These are phyloP conservation scores for Diarsia mendica DNA, from an alignment of 2,888 invertebrate species.

Conservation along the genomic window DNA sequence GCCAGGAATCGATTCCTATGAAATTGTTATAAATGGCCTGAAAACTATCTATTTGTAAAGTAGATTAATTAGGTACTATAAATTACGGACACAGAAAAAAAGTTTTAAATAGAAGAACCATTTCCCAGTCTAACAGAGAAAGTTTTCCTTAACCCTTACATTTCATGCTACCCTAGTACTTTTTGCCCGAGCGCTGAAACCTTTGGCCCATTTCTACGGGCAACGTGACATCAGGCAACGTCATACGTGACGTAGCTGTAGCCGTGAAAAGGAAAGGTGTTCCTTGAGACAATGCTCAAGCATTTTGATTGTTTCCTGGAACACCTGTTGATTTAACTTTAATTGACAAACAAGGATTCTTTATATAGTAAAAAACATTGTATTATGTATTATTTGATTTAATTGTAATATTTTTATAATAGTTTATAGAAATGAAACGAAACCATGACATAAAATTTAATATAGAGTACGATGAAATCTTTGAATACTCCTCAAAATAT, in stretches of 20 bases:
- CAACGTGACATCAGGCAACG: not conserved
- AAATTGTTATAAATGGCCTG: not conserved
- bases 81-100: not conserved
- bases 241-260: not conserved
- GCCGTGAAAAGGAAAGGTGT: not conserved
- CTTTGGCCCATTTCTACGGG: constrained; percentile 17
- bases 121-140: not conserved
- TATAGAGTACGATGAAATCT: not conserved
- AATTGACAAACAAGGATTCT: not conserved
- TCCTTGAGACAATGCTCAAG: not conserved
- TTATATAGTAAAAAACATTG: no score
- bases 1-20: no score
- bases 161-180: constrained; percentile 20
- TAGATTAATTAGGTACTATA: not conserved
- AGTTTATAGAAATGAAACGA: not conserved
- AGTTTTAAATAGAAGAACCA: not conserved
- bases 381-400: not conserved
- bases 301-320: not conserved
- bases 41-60: not conserved
- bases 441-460: not conserved
- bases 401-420: no score
- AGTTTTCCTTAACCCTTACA: not conserved
- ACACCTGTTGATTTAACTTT: not conserved
- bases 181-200: constrained; percentile 32
- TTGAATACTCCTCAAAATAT: not conserved